These are phyloP conservation scores for Tipula confusa DNA, from an alignment of 2,888 invertebrate genomes.

Conservation along the genomic window DNA sequence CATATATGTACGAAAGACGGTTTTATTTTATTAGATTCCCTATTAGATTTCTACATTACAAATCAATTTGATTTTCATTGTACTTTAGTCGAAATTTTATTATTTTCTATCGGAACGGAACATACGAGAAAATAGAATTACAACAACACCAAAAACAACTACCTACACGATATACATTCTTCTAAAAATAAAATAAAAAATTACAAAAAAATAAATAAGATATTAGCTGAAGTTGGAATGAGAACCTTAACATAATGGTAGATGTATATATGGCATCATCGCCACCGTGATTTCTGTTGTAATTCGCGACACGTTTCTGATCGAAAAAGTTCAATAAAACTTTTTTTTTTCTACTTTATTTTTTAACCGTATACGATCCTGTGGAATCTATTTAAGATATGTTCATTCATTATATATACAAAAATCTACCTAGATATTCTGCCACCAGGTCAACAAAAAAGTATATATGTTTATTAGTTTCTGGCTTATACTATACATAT, in stretches of 20 bases:
- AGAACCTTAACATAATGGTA: background rate
- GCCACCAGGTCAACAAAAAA: background rate
- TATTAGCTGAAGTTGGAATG: background rate
- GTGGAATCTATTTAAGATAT: background rate
- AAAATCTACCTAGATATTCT: background rate
- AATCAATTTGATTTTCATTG: conserved; percentile 14
- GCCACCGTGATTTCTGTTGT: background rate
- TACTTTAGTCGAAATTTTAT: background rate
- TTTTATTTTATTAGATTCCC: background rate
- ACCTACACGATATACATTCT: background rate
- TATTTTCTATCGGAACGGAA: background rate
- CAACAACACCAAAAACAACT: background rate
- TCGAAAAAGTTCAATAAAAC: background rate
- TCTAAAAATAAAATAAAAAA: background rate
- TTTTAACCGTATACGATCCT: background rate
- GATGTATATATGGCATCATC: background rate
- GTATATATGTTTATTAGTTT: background rate
- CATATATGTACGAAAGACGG: background rate
- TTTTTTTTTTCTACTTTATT: background rate
- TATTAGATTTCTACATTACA: conserved; percentile 20
- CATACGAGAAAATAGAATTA: background rate
- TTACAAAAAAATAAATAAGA: conserved; percentile 7
- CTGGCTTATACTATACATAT: background rate
- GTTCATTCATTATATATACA: background rate
- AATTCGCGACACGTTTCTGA: conserved; percentile 20